Base-by-base conservation (phyloP, 2,797 vertebrate species). In the Betta splendens region DNA sequence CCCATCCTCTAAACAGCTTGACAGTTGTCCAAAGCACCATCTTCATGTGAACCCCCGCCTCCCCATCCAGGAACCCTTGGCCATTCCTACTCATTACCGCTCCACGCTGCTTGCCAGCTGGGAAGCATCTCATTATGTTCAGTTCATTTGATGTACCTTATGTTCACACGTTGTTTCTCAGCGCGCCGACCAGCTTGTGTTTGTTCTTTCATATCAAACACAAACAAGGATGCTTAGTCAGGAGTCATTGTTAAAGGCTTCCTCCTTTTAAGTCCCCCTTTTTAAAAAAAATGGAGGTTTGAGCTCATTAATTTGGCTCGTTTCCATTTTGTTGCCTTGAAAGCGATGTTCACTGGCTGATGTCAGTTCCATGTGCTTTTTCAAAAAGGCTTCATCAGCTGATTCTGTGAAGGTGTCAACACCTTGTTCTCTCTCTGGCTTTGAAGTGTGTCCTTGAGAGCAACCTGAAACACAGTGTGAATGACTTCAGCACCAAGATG, bases 71-170 rank as follows among this genome's bases (percentile, higher is more conserved):
- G 50, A 64, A 38, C 72, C 56, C 61, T 42, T 36, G 64, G 69
- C 61, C 58, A 35, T 32, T 68, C 64, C 50, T 15, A 2, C 48
- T 79, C 62, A 67, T 81, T 64, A 63, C 53, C 8, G 13, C 39
- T 20, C 3, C 1, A 38, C 39, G 16, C 69, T 33, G 4, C 5
- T 38, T 0, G 12, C 72, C 82, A 68, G 69, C 79, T 74, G 80
- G 62, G 67, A 61, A 22, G 65, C 64, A 59, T 79, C 75, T 76
- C 66, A 74, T 83, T 82, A 70, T 31, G 42, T 1, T 18, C 45
- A 20, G 39, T 45, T 77, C 53, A 77, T 79, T 76, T 77, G 66
- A 77, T 72, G 75, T 83, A 65, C 60, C 79, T 77, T 77, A 78
- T 72, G 75, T 80, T 69, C 67, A 60, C 7, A 18, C 73, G 49